Evolutionary conservation across 2,113 vertebrate genomes (phyloP), one percentile per base, ranked within the genome.

Genomic region (Pangasianodon gigas): DNA sequence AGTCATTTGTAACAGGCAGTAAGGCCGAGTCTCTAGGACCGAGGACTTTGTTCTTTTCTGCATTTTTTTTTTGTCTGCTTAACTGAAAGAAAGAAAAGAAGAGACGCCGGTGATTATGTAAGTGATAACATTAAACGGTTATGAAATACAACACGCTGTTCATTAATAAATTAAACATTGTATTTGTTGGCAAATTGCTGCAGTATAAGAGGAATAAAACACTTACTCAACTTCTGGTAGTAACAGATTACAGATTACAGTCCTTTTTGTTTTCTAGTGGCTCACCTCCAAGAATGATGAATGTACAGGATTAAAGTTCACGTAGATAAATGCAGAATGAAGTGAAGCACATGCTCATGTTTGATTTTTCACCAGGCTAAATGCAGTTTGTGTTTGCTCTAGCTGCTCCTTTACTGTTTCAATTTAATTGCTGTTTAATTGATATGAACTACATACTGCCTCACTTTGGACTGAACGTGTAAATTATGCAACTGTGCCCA

Each of bases 401-500:
- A 1, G 19, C 52, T 37, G 54, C 18, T 83, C 26, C n/a, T 84
- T 62, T 44, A 44, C 56, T 19, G 54, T 84, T 62, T 44, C 1
- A 44, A 62, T 62, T 14, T 44, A 84, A 84, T 84, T 62, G 21
- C 58, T 44, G 56, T 84, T 84, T 84, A 84, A 84, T 62, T 62
- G 56, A 84, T 7, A 56, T 8, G 32, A 84, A 84, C 19, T 54
- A 26, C 81, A 60, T 60, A 4, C 81, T 84, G 81, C 56, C 48
- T 58, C 54, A 44, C 54, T 58, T 46, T 62, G 37, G 56, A 62
- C 58, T 29, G 37, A 84, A 84, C 5, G 54, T 84, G n/a, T 60
- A 44, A 60, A 84, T 84, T 62, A 62, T 46, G 58, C 56, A 84
- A 46, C 56, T 29, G 56, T 62, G 56, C 56, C 52, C 52, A 83